phyloP scores from a whole-genome alignment of 2,888 invertebrate species.

The Harpagoxenus sublaevis region DNA sequence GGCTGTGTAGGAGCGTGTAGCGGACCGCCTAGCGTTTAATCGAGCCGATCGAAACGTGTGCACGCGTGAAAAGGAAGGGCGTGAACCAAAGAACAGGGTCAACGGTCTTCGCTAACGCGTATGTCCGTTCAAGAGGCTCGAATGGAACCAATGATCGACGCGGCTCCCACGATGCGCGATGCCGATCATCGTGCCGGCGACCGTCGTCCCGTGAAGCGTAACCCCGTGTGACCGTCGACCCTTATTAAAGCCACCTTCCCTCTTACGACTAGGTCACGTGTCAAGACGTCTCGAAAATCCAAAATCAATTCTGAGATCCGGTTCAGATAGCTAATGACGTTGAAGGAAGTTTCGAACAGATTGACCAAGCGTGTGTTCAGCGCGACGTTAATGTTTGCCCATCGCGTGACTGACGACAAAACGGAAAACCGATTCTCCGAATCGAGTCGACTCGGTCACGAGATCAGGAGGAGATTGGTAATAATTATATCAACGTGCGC shows the following conservation, averaged over 20 bases:
- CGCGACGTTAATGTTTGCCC: conserved; percentile 27
- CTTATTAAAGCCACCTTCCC: conserved; percentile 55
- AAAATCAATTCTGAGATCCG: neutral
- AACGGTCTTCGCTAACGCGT: conserved; percentile 52
- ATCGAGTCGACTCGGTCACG: neutral
- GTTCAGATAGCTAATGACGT: neutral
- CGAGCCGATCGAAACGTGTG: conserved; percentile 63
- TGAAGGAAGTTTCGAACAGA: neutral
- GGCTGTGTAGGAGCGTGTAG: neutral
- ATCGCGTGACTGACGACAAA: conserved; percentile 31
- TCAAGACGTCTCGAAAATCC: neutral
- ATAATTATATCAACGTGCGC: conserved; percentile 66
- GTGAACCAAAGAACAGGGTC: conserved; percentile 49
- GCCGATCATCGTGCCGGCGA: conserved; percentile 39
- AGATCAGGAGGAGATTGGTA: conserved; percentile 55
- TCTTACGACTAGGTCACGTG: conserved; percentile 26
- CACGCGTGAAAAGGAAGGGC: conserved; percentile 35
- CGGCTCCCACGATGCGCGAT: conserved; percentile 66
- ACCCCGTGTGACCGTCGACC: conserved; percentile 60
- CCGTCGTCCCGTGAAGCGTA: conserved; percentile 57
- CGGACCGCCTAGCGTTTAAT: conserved; percentile 44
- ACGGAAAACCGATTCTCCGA: conserved; percentile 55
- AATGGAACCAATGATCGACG: conserved; percentile 61
- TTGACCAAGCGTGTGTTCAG: neutral
- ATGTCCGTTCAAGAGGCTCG: conserved; percentile 42